These are phyloP conservation scores for Liparis tanakae DNA, from an alignment of 2,797 vertebrate species.

Conservation along the genomic window DNA sequence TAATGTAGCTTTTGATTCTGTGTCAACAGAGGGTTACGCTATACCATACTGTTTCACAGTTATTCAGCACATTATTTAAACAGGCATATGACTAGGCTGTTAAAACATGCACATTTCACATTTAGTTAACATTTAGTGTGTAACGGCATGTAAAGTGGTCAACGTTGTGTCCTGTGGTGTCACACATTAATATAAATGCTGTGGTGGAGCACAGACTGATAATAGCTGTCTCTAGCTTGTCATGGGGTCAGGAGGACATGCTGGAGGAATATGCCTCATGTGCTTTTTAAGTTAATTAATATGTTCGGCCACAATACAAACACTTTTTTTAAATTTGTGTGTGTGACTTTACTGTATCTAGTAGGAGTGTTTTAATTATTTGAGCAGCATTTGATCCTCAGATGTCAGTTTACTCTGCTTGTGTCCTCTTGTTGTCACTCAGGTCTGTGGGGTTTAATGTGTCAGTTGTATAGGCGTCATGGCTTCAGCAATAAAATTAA, in stretches of 20 bases:
- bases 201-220: conserved; percentile 4
- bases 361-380: not conserved
- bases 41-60: not conserved
- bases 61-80: not conserved
- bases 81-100: not conserved
- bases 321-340: conserved; percentile 1
- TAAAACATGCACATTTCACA: not conserved
- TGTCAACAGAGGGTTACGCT: not conserved
- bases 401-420: not conserved
- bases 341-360: not conserved
- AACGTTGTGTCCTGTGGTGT: not conserved
- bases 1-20: not conserved
- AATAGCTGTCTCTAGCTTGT: not conserved
- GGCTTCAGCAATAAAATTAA: not conserved
- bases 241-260: conserved; percentile 16
- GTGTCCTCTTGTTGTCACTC: not conserved
- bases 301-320: conserved; percentile 15
- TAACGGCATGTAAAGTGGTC: conserved; percentile 6
- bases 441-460: not conserved
- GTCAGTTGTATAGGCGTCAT: not conserved
- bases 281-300: conserved; percentile 3
- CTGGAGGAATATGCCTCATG: not conserved
- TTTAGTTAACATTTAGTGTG: conserved; percentile 14
- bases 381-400: not conserved
- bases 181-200: not conserved